phyloP scores from a whole-genome alignment of 2,797 vertebrate species.

The Microtus obscurus region DNA sequence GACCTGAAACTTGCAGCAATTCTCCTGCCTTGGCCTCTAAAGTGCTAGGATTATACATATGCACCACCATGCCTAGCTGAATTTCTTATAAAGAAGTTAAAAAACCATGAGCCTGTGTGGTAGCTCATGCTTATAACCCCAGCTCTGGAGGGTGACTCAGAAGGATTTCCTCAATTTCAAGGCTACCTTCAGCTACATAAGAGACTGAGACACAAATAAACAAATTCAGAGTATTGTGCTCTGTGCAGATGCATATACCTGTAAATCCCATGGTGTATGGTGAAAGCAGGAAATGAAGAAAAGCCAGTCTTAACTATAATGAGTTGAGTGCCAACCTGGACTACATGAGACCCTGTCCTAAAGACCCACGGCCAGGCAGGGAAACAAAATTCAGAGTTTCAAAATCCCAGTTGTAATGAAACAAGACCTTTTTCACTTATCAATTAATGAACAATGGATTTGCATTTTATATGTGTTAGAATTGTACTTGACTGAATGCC shows the following conservation, averaged over 20 bases:
- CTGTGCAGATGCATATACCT: not conserved
- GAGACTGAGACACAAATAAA: not conserved
- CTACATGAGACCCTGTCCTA: not conserved
- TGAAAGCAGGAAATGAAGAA: not conserved
- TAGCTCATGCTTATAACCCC: not conserved
- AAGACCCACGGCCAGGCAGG: not conserved
- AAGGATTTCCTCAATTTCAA: not conserved
- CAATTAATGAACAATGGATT: conserved; percentile 42
- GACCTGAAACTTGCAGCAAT: not conserved
- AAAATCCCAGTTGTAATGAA: conserved; percentile 57
- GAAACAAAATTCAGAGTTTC: conserved; percentile 50
- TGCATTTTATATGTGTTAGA: conserved; percentile 51
- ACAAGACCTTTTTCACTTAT: conserved; percentile 37
- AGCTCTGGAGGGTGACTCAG: not conserved
- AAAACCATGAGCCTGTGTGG: not conserved
- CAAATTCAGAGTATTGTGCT: not conserved
- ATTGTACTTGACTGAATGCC: conserved; percentile 15
- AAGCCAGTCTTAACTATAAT: not conserved
- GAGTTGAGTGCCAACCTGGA: not conserved
- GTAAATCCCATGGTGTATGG: not conserved
- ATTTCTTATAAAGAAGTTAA: not conserved
- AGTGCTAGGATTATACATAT: not conserved
- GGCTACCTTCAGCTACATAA: not conserved
- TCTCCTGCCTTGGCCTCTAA: not conserved
- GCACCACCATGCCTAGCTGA: not conserved